Conservation (phyloP, 1,140 invertebrate species). For the Zophobas morio region DNA sequence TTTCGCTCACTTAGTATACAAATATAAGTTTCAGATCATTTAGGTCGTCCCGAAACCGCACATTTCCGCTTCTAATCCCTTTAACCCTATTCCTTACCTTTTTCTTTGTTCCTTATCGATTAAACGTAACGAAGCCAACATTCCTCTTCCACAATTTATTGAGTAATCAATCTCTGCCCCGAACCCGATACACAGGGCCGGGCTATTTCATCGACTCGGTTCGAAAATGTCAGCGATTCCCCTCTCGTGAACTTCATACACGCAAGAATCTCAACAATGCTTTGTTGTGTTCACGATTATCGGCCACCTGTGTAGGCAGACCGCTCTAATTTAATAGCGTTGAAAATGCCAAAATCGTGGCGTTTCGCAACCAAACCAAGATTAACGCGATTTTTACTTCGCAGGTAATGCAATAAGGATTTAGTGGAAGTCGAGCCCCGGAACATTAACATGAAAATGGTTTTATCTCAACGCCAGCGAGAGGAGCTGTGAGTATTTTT, state of each 20-base stretch:
- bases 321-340: neutral
- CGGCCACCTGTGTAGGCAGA: too few relatives aligned
- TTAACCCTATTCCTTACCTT: neutral
- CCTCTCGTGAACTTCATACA: too few relatives aligned
- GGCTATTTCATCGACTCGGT: too few relatives aligned
- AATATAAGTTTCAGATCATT: neutral
- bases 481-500: slow-evolving; percentile 94
- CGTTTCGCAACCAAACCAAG: neutral
- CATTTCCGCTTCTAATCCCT: neutral
- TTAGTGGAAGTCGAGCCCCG: slow-evolving; percentile 56
- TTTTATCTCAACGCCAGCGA: slow-evolving; percentile 98
- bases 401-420: slow-evolving; percentile 60
- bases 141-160: neutral
- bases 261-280: neutral
- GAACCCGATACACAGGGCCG: too few relatives aligned
- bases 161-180: too few relatives aligned
- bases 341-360: slow-evolving; percentile 23
- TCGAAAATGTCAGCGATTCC: neutral
- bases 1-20: too few relatives aligned
- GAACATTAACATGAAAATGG: slow-evolving; percentile 92
- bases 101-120: neutral
- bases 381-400: slow-evolving; percentile 54
- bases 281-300: too few relatives aligned
- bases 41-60: slow-evolving; percentile 6
- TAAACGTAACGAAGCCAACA: slow-evolving; percentile 13